Evolutionary conservation across 64 coral and sea anemone species (phyloP).

Genomic region (Dendronephthya gigantea): DNA sequence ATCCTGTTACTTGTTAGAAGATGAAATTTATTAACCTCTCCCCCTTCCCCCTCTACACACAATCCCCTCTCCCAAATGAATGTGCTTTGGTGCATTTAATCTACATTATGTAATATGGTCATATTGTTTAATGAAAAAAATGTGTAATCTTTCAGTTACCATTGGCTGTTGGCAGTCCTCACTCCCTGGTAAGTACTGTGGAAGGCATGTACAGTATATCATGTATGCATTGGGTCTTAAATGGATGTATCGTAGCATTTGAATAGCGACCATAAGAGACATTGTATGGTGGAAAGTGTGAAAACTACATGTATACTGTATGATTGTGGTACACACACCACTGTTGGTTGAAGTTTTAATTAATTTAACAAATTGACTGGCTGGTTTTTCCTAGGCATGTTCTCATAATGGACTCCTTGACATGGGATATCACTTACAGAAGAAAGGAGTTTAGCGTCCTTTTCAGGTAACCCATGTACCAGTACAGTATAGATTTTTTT

Average conservation of each 20-base stretch:
- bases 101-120: background rate
- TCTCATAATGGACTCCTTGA: background rate
- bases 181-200: background rate
- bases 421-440: background rate
- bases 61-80: background rate
- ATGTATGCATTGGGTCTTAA: too few relatives aligned
- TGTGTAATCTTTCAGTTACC: background rate
- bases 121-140: background rate
- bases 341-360: background rate
- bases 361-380: background rate
- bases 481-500: too few relatives aligned
- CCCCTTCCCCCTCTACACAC: too few relatives aligned
- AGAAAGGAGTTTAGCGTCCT: background rate
- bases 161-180: background rate
- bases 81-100: background rate
- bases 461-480: conserved; percentile 19
- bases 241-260: too few relatives aligned
- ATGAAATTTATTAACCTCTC: too few relatives aligned
- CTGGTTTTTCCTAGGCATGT: background rate
- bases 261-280: too few relatives aligned
- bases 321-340: too few relatives aligned
- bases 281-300: too few relatives aligned
- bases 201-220: too few relatives aligned
- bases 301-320: too few relatives aligned
- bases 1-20: too few relatives aligned